Evolutionary conservation across 2,888 invertebrate genomes (phyloP), one percentile per base, ranked within the genome.

Genomic region (Pharmacophagus antenor): DNA sequence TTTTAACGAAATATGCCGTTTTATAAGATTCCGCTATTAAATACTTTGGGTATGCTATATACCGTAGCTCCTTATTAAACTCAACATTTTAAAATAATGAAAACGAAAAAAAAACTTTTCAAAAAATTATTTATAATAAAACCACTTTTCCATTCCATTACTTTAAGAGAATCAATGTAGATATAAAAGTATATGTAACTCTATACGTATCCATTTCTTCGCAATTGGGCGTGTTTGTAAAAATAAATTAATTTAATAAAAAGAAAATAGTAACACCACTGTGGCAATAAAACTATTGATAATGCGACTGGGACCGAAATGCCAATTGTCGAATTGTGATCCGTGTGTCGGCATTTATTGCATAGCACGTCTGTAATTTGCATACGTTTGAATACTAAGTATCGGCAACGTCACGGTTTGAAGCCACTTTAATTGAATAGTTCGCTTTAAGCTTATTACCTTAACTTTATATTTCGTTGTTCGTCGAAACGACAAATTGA

Each of bases 361-460:
- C 88, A 87, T 84, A 84, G 87, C 88, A 85, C 88, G 88, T 84
- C 84, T 84, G 84, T 82, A 85, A 90, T 90, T 89, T 89, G 88
- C 89, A 90, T 89, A 85, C 84, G 89, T 90, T 89, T 90, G 89
- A 88, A 90, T 89, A 88, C 84, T 87, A 88, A 89, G 85, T 86
- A 80, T 77, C 74, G 68, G 66, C 72, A 73, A 77, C 82, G 87
- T 84, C 85, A 88, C 73, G 80, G 86, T 82, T 84, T 83, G 77
- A 79, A 83, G 82, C 80, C 79, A 82, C 80, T 88, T 84, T 88
- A 88, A 89, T 88, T 88, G 86, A 86, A 88, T 86, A 83, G 80
- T 87, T 85, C 84, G 79, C 84, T 89, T 82, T 83, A 82, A 78
- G 80, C 76, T 84, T 82, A 85, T 84, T 80, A 77, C 72, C 76